Conservation (phyloP, 2,113 vertebrate species). For the Nibea albiflora region DNA sequence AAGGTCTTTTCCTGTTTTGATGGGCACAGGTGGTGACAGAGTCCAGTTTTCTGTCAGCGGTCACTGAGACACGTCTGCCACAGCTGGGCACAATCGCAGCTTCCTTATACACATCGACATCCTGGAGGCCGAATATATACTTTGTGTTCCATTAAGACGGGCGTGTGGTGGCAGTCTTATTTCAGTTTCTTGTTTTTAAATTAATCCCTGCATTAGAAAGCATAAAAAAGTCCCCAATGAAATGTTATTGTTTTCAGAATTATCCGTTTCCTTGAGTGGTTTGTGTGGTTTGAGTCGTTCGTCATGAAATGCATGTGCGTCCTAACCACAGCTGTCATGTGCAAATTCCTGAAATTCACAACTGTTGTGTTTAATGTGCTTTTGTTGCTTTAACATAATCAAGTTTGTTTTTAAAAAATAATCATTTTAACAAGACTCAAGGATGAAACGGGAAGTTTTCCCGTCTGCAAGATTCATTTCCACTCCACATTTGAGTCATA, state of each 20-base stretch:
- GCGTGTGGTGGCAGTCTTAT: neutral
- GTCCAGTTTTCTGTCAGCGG: constrained; percentile 11
- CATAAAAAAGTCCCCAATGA: neutral
- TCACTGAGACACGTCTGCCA: constrained; percentile 19
- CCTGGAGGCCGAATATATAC: constrained; percentile 36
- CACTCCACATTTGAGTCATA: constrained; percentile 81
- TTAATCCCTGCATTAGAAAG: neutral
- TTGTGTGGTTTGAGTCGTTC: constrained; percentile 1
- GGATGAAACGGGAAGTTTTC: constrained; percentile 37
- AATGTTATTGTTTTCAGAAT: neutral
- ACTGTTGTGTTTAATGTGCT: neutral
- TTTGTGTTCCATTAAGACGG: neutral
- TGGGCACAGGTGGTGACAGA: constrained; percentile 48
- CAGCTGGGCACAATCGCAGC: constrained; percentile 63
- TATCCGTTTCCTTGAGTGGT: neutral
- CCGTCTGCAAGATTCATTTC: neutral
- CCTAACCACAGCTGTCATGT: constrained; percentile 9
- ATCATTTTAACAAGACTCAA: too few relatives aligned
- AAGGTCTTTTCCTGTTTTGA: constrained; percentile 51
- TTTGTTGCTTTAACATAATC: neutral
- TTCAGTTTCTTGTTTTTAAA: neutral
- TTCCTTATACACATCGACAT: constrained; percentile 47
- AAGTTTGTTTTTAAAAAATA: neutral
- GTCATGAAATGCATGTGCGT: neutral
- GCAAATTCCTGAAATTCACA: neutral